Evolutionary conservation across 2,888 invertebrate genomes (phyloP).

Genomic region (Heteromurus nitidus): DNA sequence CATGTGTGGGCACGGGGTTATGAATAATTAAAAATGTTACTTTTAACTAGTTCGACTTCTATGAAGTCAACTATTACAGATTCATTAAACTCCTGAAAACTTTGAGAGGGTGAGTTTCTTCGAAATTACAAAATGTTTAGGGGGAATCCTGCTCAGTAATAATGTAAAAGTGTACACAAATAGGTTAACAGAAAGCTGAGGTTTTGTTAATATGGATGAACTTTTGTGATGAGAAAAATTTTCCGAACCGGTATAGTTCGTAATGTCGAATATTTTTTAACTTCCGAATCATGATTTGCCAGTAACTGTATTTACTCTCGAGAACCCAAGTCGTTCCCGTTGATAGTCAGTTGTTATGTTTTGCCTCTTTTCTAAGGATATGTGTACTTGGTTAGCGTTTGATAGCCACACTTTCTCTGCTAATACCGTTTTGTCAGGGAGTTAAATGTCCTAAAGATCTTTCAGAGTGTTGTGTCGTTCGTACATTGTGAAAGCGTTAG

Average conservation of each 20-base stretch:
- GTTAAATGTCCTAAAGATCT: conserved; percentile 46
- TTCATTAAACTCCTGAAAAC: conserved; percentile 51
- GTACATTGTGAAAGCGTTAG: conserved; percentile 50
- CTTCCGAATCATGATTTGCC: too few species aligned
- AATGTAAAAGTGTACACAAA: too few species aligned
- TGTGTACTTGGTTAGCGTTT: conserved; percentile 49
- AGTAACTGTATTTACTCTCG: too few species aligned
- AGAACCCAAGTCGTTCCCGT: too few species aligned
- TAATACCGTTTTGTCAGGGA: conserved; percentile 23
- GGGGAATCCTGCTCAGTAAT: too few species aligned
- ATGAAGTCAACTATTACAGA: conserved; percentile 38
- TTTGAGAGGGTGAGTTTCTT: too few species aligned
- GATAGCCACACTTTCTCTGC: conserved; percentile 36
- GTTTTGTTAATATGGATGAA: too few species aligned
- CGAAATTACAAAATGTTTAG: too few species aligned
- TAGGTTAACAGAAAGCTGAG: too few species aligned
- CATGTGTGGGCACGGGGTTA: conserved; percentile 37
- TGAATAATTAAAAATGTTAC: conserved; percentile 64
- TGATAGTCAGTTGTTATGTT: not conserved
- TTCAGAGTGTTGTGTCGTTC: conserved; percentile 33
- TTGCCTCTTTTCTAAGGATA: conserved; percentile 26
- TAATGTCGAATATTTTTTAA: too few species aligned
- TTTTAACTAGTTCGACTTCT: not conserved
- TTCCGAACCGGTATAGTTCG: too few species aligned
- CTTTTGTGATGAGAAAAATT: too few species aligned